Evolutionary conservation across 2,113 vertebrate genomes (phyloP).

Genomic region (Daphoenositta chrysoptera): DNA sequence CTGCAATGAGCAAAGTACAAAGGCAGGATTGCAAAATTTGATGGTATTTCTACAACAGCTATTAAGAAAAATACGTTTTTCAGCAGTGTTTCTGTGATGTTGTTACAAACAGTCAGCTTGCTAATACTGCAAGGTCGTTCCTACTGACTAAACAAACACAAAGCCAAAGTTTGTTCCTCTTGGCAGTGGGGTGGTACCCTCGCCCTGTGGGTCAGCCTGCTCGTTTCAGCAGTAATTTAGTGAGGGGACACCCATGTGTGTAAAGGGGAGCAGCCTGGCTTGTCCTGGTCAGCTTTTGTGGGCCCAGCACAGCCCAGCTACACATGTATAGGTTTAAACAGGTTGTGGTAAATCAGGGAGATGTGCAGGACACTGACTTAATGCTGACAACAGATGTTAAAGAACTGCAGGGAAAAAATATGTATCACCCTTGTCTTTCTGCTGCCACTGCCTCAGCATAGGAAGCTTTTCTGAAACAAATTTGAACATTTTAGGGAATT

Average conservation of each 20-base stretch:
- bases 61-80: neutral
- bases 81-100: neutral
- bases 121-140: neutral
- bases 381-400: neutral
- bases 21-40: neutral
- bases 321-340: rapidly evolving
- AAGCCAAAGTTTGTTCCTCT: neutral
- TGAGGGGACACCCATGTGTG: neutral
- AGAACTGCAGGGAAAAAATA: neutral
- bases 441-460: neutral
- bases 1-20: neutral
- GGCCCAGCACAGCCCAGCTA: neutral
- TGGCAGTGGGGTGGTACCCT: neutral
- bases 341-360: neutral
- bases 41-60: neutral
- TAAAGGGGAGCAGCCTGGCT: neutral
- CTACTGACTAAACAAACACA: neutral
- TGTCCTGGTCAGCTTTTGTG: neutral
- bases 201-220: neutral
- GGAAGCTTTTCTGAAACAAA: neutral
- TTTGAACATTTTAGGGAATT: neutral
- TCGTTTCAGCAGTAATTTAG: neutral
- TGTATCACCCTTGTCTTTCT: neutral
- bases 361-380: neutral
- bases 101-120: neutral